These are phyloP conservation scores for Heptranchias perlo DNA, from an alignment of 2,113 vertebrate species.

Conservation along the genomic window DNA sequence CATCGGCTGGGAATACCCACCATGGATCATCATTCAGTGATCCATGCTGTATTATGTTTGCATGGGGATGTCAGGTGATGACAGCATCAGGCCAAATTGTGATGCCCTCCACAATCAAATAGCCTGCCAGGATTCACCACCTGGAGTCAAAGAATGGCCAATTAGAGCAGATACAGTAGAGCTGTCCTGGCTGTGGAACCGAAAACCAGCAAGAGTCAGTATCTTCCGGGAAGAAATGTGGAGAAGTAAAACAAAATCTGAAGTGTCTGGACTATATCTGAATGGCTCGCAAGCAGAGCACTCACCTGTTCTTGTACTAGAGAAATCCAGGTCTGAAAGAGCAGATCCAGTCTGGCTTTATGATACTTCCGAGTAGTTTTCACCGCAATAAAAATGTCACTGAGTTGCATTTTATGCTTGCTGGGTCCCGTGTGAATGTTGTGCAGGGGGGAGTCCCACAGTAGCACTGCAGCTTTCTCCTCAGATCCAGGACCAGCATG, in stretches of 20 bases:
- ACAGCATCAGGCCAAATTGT: not conserved
- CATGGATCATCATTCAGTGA: not conserved
- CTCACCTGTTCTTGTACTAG: conserved; percentile 74
- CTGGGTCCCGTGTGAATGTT: not conserved
- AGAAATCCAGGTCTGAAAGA: conserved; percentile 89
- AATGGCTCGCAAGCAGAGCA: too few relatives aligned
- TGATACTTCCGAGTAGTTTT: conserved; percentile 93
- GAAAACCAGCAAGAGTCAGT: not conserved
- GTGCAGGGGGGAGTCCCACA: not conserved
- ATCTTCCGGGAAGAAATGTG: not conserved
- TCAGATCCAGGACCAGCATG: not conserved
- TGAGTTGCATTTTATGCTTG: conserved; percentile 57
- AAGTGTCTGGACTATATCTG: not conserved
- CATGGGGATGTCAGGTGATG: not conserved
- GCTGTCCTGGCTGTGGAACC: not conserved
- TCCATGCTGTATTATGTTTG: not conserved
- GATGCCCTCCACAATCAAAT: not conserved
- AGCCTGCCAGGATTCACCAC: not conserved
- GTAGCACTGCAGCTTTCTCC: not conserved
- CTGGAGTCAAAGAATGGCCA: not conserved
- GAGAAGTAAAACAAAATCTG: not conserved
- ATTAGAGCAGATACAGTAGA: not conserved
- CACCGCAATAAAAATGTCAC: conserved; percentile 88
- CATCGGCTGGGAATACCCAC: not conserved
- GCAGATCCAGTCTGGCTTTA: conserved; percentile 72